Percentiles rank a stretch among this genome's conserved stretches.
Conservation (phyloP, 2,797 vertebrate species). For the Ambastaia sidthimunki region DNA sequence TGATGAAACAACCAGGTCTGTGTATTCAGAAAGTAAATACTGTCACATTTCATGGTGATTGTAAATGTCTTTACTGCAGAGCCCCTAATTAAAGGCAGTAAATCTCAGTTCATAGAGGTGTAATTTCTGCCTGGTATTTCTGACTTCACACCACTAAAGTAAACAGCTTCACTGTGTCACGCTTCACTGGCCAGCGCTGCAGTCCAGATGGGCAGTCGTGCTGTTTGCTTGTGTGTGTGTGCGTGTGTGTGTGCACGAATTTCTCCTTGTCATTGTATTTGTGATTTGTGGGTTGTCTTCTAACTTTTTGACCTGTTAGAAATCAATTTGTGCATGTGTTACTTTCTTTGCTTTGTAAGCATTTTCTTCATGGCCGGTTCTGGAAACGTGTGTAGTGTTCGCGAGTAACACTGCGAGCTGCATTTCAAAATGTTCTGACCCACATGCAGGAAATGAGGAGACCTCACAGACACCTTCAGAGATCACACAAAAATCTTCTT, state of each 20-base stretch:
- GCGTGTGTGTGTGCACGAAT: background rate
- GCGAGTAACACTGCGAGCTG: background rate
- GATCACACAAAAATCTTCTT: background rate
- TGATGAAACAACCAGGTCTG: background rate
- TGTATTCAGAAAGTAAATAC: background rate
- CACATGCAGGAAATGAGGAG: background rate
- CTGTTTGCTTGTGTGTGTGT: constrained; percentile 18
- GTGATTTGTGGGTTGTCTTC: constrained; percentile 14
- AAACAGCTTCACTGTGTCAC: constrained; percentile 23
- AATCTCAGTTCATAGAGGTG: background rate
- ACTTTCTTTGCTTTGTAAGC: constrained; percentile 9
- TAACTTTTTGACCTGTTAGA: constrained; percentile 28
- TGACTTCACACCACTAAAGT: constrained; percentile 4
- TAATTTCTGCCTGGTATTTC: background rate
- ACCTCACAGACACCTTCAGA: background rate
- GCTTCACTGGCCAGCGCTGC: constrained; percentile 46
- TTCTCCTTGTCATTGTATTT: constrained; percentile 35
- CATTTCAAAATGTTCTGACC: background rate
- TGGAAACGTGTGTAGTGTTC: constrained; percentile 9
- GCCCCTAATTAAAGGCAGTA: background rate
- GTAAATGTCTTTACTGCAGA: background rate
- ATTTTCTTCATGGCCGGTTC: constrained; percentile 6
- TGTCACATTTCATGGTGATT: background rate
- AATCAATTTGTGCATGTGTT: constrained; percentile 29
- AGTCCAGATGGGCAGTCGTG: constrained; percentile 53